These are phyloP conservation scores for Streptopelia turtur DNA, from an alignment of 2,797 vertebrate genomes.

Conservation along the genomic window DNA sequence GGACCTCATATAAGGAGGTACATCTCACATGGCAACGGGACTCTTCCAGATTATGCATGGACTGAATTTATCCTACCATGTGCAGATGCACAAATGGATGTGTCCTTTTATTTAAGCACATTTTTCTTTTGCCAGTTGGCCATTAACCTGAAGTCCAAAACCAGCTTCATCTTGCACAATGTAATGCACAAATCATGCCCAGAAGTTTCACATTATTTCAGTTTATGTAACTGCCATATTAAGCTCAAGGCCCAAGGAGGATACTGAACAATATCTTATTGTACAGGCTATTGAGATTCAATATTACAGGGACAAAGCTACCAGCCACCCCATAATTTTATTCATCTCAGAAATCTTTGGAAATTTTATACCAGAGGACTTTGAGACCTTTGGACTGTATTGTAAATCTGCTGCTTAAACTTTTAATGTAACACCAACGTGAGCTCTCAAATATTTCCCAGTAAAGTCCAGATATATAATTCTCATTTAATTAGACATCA, in stretches of 20 bases:
- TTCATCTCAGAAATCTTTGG: not conserved
- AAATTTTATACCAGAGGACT: slow-evolving; percentile 25
- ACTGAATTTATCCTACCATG: not conserved
- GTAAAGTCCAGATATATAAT: not conserved
- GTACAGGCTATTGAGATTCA: slow-evolving; percentile 41
- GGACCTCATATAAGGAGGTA: not conserved
- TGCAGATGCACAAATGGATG: not conserved
- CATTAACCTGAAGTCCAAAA: slow-evolving; percentile 32
- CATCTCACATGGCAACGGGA: not conserved
- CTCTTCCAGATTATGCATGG: not conserved
- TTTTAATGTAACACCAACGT: not conserved
- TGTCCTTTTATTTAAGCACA: not conserved
- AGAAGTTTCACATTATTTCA: slow-evolving; percentile 47
- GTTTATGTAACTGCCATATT: slow-evolving; percentile 46
- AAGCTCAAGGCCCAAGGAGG: slow-evolving; percentile 27
- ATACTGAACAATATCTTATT: slow-evolving; percentile 56
- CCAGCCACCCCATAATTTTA: not conserved
- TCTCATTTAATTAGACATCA: slow-evolving; percentile 7
- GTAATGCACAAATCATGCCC: not conserved
- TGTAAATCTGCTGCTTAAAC: slow-evolving; percentile 24
- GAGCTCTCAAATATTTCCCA: not conserved
- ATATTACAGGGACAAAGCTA: slow-evolving; percentile 36
- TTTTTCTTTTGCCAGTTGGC: not conserved
- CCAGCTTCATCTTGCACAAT: slow-evolving; percentile 1
- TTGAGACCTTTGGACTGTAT: not conserved